A percentile compares a stretch with the other conserved stretches of the same genome.
phyloP scores from a whole-genome alignment of 2,888 invertebrate genomes.

The Papilio protenor region DNA sequence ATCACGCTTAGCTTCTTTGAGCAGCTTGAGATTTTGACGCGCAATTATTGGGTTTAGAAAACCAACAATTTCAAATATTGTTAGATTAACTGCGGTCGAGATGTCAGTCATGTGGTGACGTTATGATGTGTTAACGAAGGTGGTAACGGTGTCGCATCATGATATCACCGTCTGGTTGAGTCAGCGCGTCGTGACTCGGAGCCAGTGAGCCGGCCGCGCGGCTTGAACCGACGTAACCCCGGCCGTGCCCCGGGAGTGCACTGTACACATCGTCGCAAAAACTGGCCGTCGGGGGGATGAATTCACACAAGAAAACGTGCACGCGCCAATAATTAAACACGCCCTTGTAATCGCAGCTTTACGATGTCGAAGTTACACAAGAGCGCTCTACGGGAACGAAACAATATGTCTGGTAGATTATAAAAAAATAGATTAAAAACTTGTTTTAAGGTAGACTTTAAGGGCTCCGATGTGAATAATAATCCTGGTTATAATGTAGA shows the following conservation, averaged over 20 bases:
- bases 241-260: constrained; percentile 37
- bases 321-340: constrained; percentile 79
- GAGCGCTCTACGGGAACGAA: constrained; percentile 71
- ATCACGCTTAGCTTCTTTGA: not conserved
- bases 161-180: constrained; percentile 75
- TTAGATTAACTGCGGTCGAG: not conserved
- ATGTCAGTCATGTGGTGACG: not conserved
- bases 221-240: constrained; percentile 74
- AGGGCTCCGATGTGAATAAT: constrained; percentile 36
- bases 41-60: not conserved
- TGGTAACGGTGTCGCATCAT: constrained; percentile 62
- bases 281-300: constrained; percentile 65
- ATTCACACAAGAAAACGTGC: constrained; percentile 74
- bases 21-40: not conserved
- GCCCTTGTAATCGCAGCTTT: constrained; percentile 62
- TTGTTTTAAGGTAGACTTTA: constrained; percentile 13
- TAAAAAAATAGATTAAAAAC: constrained; percentile 26
- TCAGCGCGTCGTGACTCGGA: constrained; percentile 69
- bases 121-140: constrained; percentile 32
- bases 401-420: constrained; percentile 33
- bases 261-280: constrained; percentile 58
- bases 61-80: not conserved
- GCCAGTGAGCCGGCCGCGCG: constrained; percentile 54
- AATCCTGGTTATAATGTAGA: constrained; percentile 21
- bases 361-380: constrained; percentile 61